Evolutionary conservation across 2,113 vertebrate species (phyloP), one percentile per base, ranked within the genome.

Genomic region (Tricholaema leucomelas): DNA sequence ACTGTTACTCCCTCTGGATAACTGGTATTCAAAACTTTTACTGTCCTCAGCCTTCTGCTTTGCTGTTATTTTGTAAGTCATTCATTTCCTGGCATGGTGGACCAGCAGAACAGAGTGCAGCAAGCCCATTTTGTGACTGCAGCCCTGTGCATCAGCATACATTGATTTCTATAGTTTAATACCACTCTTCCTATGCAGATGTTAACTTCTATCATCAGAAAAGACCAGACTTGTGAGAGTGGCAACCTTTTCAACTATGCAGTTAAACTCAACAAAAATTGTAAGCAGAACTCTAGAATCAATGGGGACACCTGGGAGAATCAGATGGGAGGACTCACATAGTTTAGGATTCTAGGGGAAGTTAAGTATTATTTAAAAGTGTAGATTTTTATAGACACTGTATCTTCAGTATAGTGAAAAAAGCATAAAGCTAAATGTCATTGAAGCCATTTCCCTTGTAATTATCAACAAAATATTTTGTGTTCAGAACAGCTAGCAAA

Each of bases 361-460:
- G 12, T 75, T 65, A 81, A 61, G 25, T 42, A n/a, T 46, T 73
- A 42, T 69, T 9, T n/a, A 61, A 36, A 30, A 80, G 12, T 27
- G 12, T 54, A 81, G 50, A 36, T 78, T 42, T 60, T 42, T 83
- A 91, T 82, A 70, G 20, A 61, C 17, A 56, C 19, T 0, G 0
- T 20, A 15, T 50, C 38, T 75, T 75, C 50, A 81, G 33, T n/a
- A 65, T 1, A 64, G 15, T 38, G 25, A 50, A 91, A 81, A 44
- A 88, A 85, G 14, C 10, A 21, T 48, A 33, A 85, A 87, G 48
- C 15, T 90, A 67, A 85, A 48, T 64, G 12, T n/a, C 60, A 52
- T 52, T 77, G 87, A 95, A 93, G n/a, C 36, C 21, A 63, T 55
- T 88, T 87, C 60, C 19, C 11, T 71, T 85, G 56, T 52, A 88